phyloP scores from a whole-genome alignment of 2,113 vertebrate species.

The Rhegmatorhina hoffmannsi region DNA sequence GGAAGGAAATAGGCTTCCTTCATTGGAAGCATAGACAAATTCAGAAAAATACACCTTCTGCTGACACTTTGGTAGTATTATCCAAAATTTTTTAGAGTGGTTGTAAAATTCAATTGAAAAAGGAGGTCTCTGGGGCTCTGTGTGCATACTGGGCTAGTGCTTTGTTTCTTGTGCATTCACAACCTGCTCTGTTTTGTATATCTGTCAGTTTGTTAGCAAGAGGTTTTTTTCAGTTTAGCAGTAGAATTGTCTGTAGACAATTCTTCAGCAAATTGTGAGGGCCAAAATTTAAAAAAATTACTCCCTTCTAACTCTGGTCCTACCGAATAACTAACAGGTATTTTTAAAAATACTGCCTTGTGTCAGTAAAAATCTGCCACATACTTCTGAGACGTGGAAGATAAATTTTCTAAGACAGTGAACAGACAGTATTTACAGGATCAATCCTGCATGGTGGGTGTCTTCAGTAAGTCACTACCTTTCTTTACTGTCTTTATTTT shows the following conservation, averaged over 20 bases:
- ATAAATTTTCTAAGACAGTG: background rate
- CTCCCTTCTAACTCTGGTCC: background rate
- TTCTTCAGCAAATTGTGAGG: background rate
- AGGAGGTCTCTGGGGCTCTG: background rate
- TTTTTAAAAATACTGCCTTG: background rate
- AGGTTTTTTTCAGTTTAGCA: background rate
- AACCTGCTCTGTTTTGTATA: background rate
- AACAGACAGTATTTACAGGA: background rate
- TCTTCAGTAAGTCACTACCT: background rate
- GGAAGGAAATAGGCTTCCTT: background rate
- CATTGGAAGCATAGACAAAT: background rate
- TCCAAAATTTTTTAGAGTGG: background rate
- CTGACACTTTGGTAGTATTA: background rate
- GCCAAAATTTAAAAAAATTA: background rate
- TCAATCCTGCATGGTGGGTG: background rate
- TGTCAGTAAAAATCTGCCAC: background rate
- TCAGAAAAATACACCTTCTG: background rate
- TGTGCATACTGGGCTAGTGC: background rate
- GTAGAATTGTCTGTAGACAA: background rate
- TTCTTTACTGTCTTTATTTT: background rate
- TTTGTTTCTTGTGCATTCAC: background rate
- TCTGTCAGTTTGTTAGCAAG: background rate
- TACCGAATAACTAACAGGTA: background rate
- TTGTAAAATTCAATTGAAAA: background rate
- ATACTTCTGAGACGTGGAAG: background rate